Evolutionary conservation across 2,888 invertebrate species (phyloP).

Genomic region (Bruchidius siliquastri): DNA sequence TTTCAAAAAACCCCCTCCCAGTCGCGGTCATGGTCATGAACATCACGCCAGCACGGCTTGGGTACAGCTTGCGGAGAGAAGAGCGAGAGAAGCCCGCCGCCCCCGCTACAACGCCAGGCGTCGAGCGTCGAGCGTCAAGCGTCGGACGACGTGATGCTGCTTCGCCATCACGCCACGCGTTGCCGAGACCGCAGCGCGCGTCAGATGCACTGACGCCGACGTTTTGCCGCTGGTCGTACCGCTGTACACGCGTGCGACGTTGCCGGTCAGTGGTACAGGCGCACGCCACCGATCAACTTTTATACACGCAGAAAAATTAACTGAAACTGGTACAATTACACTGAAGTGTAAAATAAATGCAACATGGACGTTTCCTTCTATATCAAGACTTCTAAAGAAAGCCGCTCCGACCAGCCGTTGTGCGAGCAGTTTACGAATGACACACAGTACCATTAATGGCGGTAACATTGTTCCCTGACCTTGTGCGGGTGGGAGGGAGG

Average conservation of each 20-base stretch:
- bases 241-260: background rate
- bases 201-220: constrained; percentile 44
- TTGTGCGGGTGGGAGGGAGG: too few relatives aligned
- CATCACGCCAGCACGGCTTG: background rate
- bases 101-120: constrained; percentile 29
- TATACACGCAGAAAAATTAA: background rate
- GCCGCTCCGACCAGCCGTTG: too few relatives aligned
- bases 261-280: background rate
- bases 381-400: too few relatives aligned
- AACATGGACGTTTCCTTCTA: too few relatives aligned
- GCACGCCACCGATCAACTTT: background rate
- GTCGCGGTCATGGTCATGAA: background rate
- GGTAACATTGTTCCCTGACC: too few relatives aligned
- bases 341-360: too few relatives aligned
- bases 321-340: background rate
- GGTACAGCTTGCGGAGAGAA: background rate
- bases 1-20: too few relatives aligned
- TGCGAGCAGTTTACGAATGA: too few relatives aligned
- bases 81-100: constrained; percentile 20
- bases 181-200: constrained; percentile 37
- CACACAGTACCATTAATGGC: too few relatives aligned
- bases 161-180: constrained; percentile 32
- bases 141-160: constrained; percentile 20
- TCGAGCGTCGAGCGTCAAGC: background rate
- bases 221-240: background rate